These are phyloP conservation scores for Sinodicranocentrus sp. DNA, from an alignment of 2,888 invertebrate species.

Conservation along the genomic window DNA sequence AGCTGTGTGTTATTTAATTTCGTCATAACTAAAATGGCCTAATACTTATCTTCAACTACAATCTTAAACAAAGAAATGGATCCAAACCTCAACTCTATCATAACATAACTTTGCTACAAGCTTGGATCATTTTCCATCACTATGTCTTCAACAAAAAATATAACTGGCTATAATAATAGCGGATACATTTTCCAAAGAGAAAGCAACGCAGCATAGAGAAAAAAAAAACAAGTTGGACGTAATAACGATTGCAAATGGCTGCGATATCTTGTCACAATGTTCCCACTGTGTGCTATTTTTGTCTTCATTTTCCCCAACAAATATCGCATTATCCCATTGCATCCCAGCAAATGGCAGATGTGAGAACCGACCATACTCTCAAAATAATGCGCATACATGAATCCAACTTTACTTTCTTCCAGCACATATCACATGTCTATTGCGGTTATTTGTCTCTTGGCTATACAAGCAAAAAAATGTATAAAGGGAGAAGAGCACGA, in stretches of 20 bases:
- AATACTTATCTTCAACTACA: no score
- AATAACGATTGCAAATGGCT: constrained; percentile 27
- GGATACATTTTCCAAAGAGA: background rate
- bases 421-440: constrained; percentile 28
- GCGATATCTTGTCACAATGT: constrained; percentile 27
- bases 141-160: background rate
- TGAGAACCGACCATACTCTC: background rate
- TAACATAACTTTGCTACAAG: constrained; percentile 1
- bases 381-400: constrained; percentile 24
- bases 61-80: background rate
- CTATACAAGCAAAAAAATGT: background rate
- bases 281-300: constrained; percentile 31
- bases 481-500: no score
- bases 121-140: constrained; percentile 15
- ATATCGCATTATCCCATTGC: constrained; percentile 14
- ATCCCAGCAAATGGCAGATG: background rate
- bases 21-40: no score
- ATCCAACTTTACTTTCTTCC: constrained; percentile 13
- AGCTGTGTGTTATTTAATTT: no score
- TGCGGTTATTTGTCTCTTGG: constrained; percentile 14
- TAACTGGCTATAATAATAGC: background rate
- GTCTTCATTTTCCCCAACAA: background rate
- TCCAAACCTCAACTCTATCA: background rate
- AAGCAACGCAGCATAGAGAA: background rate
- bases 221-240: background rate